Percentiles rank a stretch among this genome's conserved stretches.
Evolutionary conservation across 2,113 vertebrate species (phyloP).

Genomic region (Otis tarda): DNA sequence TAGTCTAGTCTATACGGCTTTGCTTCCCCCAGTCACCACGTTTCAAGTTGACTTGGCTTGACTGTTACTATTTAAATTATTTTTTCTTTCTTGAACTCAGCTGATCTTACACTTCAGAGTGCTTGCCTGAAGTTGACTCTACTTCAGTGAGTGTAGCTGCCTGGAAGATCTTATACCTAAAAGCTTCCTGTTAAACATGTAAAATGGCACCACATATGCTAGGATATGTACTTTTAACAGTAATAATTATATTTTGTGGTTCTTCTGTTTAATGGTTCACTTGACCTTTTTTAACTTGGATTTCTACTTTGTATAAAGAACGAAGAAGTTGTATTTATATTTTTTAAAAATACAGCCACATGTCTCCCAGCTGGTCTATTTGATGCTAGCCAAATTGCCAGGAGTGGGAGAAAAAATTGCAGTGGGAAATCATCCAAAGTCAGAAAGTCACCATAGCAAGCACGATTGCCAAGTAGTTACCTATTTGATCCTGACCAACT

Average conservation of each 20-base stretch:
- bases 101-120: background rate
- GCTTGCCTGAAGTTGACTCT: background rate
- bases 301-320: background rate
- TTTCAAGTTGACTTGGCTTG: background rate
- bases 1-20: background rate
- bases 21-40: rapidly evolving
- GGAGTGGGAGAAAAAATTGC: background rate
- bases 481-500: background rate
- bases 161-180: background rate
- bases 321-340: background rate
- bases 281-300: background rate
- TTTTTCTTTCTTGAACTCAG: background rate
- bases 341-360: background rate
- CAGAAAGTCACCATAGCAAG: background rate
- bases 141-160: background rate
- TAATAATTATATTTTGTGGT: background rate
- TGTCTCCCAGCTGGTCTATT: background rate
- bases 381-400: background rate
- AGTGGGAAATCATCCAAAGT: background rate
- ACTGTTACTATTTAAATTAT: background rate
- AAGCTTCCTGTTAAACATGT: background rate
- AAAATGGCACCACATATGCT: background rate
- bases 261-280: background rate
- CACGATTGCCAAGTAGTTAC: background rate
- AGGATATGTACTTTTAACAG: background rate